Percentiles rank a stretch among this genome's conserved stretches.
Evolutionary conservation across 2,888 invertebrate genomes (phyloP).

Genomic region (Taphrorychus bicolor): DNA sequence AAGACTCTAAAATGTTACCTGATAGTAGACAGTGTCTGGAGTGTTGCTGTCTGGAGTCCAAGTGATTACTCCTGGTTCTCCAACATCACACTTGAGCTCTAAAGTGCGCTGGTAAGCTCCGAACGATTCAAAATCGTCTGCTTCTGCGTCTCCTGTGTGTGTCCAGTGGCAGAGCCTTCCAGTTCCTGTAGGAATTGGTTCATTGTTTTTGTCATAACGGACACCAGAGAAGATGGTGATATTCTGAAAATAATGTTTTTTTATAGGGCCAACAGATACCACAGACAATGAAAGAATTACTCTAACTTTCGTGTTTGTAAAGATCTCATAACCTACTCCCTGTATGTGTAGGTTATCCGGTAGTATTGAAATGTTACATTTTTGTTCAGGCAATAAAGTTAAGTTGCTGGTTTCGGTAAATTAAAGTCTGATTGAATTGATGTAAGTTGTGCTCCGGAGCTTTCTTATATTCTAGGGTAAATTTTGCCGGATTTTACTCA

Average conservation of each 20-base stretch:
- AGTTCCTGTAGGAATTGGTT: slow-evolving; percentile 75
- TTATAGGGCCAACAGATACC: no score
- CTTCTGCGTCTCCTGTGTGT: slow-evolving; percentile 75
- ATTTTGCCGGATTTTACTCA: no score
- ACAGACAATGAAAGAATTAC: no score
- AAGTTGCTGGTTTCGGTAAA: no score
- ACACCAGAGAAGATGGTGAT: slow-evolving; percentile 85
- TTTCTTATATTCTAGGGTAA: no score
- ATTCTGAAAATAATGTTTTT: slow-evolving; percentile 62
- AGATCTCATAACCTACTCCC: no score
- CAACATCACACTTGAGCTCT: slow-evolving; percentile 82
- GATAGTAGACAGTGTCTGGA: slow-evolving; percentile 92
- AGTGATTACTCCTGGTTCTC: slow-evolving; percentile 82
- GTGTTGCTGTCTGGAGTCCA: slow-evolving; percentile 89
- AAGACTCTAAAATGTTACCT: slow-evolving; percentile 63
- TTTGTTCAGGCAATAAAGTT: no score
- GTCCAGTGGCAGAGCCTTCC: slow-evolving; percentile 91
- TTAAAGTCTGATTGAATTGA: no score
- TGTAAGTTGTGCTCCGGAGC: no score
- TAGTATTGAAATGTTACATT: no score
- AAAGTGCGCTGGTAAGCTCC: slow-evolving; percentile 89
- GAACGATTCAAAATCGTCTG: slow-evolving; percentile 86
- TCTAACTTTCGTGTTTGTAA: no score
- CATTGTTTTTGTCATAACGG: slow-evolving; percentile 72
- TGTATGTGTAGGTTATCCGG: no score